phyloP scores from a whole-genome alignment of 2,888 invertebrate species.

The Nomada lathburiana region DNA sequence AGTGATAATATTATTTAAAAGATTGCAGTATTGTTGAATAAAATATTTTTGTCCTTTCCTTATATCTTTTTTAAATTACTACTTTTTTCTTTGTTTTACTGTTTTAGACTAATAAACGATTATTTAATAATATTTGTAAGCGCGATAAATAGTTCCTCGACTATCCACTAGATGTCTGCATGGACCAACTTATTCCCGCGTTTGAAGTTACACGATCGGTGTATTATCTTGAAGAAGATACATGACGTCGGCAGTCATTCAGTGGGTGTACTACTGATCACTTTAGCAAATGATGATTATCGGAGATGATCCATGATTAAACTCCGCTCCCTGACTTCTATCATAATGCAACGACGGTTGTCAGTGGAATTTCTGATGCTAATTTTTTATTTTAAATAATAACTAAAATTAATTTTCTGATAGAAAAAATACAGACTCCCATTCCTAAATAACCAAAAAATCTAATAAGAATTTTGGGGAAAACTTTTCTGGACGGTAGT shows the following conservation, averaged over 20 bases:
- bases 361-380: conserved; percentile 80
- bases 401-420: background rate
- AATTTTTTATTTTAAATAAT: conserved; percentile 29
- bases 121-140: background rate
- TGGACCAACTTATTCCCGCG: conserved; percentile 45
- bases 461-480: too few relatives aligned
- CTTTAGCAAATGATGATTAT: conserved; percentile 80
- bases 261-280: conserved; percentile 82
- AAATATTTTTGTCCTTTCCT: too few relatives aligned
- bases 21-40: background rate
- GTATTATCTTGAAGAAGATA: conserved; percentile 10
- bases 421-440: background rate
- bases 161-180: conserved; percentile 46
- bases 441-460: background rate
- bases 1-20: background rate
- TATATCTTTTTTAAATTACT: background rate
- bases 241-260: conserved; percentile 67
- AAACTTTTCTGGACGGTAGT: conserved; percentile 9
- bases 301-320: conserved; percentile 81
- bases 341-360: conserved; percentile 76
- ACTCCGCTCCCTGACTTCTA: conserved; percentile 75
- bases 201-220: background rate
- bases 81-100: background rate
- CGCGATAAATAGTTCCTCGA: conserved; percentile 25
- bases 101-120: background rate